Evolutionary conservation across 2,888 invertebrate species (phyloP).

Genomic region (Adelphocoris suturalis): DNA sequence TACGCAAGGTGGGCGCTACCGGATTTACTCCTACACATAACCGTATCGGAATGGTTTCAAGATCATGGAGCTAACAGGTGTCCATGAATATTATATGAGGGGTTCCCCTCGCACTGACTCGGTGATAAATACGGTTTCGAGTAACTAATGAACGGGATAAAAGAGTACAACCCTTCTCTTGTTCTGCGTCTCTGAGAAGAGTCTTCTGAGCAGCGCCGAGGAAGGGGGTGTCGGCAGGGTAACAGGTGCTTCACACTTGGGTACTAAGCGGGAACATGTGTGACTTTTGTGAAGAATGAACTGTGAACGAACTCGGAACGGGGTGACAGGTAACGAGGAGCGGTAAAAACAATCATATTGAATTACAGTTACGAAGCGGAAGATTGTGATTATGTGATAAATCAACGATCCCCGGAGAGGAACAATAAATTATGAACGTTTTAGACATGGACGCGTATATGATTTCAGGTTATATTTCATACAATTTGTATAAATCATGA

Average conservation of each 20-base stretch:
- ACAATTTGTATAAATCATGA: too few species aligned
- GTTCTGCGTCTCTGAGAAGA: background rate
- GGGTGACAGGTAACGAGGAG: conserved; percentile 35
- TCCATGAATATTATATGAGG: conserved; percentile 51
- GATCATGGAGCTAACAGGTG: conserved; percentile 37
- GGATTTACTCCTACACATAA: conserved; percentile 33
- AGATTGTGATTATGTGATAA: too few species aligned
- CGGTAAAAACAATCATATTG: background rate
- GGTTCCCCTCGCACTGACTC: background rate
- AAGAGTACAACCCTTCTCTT: conserved; percentile 31
- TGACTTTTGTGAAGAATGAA: conserved; percentile 56
- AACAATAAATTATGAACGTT: too few species aligned
- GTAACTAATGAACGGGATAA: conserved; percentile 43
- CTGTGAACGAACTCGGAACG: conserved; percentile 49
- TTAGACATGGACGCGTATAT: too few species aligned
- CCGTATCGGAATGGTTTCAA: background rate
- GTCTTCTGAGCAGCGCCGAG: background rate
- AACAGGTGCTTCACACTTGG: conserved; percentile 63
- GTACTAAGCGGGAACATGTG: conserved; percentile 63
- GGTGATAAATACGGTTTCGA: conserved; percentile 33
- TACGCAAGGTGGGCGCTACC: conserved; percentile 19
- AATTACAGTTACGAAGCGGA: background rate
- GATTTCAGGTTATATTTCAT: too few species aligned
- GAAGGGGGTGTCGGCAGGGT: background rate
- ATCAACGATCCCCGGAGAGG: too few species aligned